phyloP scores from a whole-genome alignment of 2,888 invertebrate species.

The Cacoxenus indagator region DNA sequence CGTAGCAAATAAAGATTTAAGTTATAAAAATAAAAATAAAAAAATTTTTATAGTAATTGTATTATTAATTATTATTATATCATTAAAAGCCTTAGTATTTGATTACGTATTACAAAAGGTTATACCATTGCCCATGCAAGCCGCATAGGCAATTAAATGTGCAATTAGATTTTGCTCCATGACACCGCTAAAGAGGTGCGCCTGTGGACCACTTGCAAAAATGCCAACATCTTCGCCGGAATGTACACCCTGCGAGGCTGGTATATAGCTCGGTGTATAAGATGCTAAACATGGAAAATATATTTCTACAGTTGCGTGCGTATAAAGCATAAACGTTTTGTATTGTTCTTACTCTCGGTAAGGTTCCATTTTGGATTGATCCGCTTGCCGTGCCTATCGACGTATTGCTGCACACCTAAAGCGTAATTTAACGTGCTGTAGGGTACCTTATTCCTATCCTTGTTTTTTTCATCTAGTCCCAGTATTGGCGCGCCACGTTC shows the following conservation, averaged over 20 bases:
- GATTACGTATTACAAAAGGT: slow-evolving; percentile 22
- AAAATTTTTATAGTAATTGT: too few relatives aligned
- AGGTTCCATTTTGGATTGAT: slow-evolving; percentile 48
- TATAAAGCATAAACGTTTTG: too few relatives aligned
- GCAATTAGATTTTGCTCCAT: slow-evolving; percentile 85
- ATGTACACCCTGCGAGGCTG: slow-evolving; percentile 75
- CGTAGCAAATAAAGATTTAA: too few relatives aligned
- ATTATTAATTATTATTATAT: too few relatives aligned
- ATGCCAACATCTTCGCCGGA: slow-evolving; percentile 85
- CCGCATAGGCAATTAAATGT: slow-evolving; percentile 80
- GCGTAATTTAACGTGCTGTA: slow-evolving; percentile 81
- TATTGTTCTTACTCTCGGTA: slow-evolving; percentile 41
- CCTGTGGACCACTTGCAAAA: slow-evolving; percentile 83
- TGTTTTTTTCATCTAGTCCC: slow-evolving; percentile 62
- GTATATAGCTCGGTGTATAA: slow-evolving; percentile 56
- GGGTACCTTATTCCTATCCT: slow-evolving; percentile 65
- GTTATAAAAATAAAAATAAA: too few relatives aligned
- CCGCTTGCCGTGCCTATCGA: slow-evolving; percentile 48
- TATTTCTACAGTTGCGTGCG: too few relatives aligned
- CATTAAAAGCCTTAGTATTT: too few relatives aligned
- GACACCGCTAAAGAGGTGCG: slow-evolving; percentile 83
- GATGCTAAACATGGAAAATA: slow-evolving; percentile 40
- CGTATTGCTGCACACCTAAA: slow-evolving; percentile 74
- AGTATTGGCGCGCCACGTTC: slow-evolving; percentile 73
- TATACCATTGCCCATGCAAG: slow-evolving; percentile 77